A percentile compares a stretch with the other conserved stretches of the same genome.
Evolutionary conservation across 2,797 vertebrate species (phyloP).

Genomic region (Okamejei kenojei): DNA sequence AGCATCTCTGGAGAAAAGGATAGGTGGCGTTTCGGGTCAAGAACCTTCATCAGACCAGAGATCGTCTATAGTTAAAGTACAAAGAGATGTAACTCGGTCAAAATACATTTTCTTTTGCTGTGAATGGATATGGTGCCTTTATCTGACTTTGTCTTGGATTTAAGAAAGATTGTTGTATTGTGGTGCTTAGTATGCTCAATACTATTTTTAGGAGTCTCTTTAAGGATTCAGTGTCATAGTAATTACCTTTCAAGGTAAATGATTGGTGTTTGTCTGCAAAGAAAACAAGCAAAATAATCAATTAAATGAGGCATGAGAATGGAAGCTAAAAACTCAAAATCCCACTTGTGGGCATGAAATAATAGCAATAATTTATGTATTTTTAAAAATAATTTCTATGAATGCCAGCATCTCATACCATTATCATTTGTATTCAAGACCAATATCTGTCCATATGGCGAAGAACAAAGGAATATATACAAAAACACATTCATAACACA

Average conservation of each 20-base stretch:
- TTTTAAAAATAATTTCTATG: background rate
- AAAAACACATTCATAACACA: no score
- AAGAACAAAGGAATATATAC: no score
- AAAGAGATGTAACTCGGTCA: background rate
- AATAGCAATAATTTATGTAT: background rate
- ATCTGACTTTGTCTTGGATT: background rate
- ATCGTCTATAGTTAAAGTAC: no score
- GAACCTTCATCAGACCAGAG: background rate
- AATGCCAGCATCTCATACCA: background rate
- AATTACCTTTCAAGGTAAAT: constrained; percentile 30
- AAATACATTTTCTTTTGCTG: background rate
- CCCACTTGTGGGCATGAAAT: background rate
- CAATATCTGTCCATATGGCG: no score
- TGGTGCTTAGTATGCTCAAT: background rate
- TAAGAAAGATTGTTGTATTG: background rate
- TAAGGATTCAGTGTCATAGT: constrained; percentile 24
- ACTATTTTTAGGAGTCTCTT: constrained; percentile 25
- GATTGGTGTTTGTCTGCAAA: constrained; percentile 7
- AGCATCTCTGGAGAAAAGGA: no score
- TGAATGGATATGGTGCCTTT: background rate
- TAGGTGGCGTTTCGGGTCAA: no score
- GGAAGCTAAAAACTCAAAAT: background rate
- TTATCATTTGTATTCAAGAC: no score
- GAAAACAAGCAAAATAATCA: constrained; percentile 25
- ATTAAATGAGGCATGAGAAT: background rate